Evolutionary conservation across 2,888 invertebrate species (phyloP), one percentile per base, ranked within the genome.

Genomic region (Capitulum mitella): DNA sequence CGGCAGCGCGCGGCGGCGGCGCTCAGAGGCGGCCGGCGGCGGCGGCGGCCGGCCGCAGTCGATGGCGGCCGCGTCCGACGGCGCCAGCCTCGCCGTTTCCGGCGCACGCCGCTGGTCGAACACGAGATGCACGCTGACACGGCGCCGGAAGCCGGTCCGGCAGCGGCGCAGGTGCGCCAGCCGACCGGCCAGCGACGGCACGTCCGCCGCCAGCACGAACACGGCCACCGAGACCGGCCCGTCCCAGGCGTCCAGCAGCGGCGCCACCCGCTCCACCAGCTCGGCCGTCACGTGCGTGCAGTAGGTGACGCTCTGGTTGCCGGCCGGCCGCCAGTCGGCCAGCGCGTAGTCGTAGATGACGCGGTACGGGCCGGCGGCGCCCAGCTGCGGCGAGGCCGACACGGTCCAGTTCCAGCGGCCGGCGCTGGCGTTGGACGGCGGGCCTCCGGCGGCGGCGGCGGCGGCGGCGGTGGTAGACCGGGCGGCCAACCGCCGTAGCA

Each of bases 201-300:
- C 91, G 86, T 96, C 96, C 8, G 89, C 88, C 78, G 94, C 94
- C 0, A 95, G 95, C 37, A 94, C 92, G 86, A 94, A 93, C 84
- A 96, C 89, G 6, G 95, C 93, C 83, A 96, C 89, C 84, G 94
- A 94, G 81, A 95, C 88, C 0, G 95, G 95, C 1, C 94, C 94
- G 85, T 90, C 90, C 95, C 95, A 96, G 87, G 92, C 89, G 85
- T 93, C 91, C 84, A 95, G 87, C 83, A 97, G 87, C 81, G 94
- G 93, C 85, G 91, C 90, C 83, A 95, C 89, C 86, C 96, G 95
- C 86, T 94, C 93, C 84, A 96, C 89, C 87, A 94, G 96, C 83
- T 94, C 93, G 86, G 91, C 94, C 84, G 95, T 95, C 8, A 93
- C 94, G 86, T 96, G 96, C n/a, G 96, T 96, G 54, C 95, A 94